Percentiles rank a stretch among this genome's conserved stretches.
phyloP scores from a whole-genome alignment of 2,113 vertebrate genomes.

The Lynx canadensis region DNA sequence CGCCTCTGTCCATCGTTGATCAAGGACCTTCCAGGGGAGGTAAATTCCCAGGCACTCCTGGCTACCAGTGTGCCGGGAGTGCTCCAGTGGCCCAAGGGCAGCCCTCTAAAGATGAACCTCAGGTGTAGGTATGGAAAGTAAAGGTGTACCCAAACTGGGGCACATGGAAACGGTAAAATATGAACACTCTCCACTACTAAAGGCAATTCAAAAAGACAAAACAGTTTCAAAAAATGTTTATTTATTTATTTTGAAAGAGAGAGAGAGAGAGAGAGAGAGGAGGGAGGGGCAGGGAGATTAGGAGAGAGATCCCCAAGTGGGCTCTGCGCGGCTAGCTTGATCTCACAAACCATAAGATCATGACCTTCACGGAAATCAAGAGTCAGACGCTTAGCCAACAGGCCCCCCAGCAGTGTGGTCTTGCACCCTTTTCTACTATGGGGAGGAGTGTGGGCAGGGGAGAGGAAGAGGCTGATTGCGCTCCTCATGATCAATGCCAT shows the following conservation, averaged over 20 bases:
- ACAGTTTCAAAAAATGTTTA: too few species aligned
- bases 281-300: too few species aligned
- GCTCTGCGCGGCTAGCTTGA: too few species aligned
- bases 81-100: neutral
- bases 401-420: neutral
- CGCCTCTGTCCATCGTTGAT: neutral
- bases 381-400: too few species aligned
- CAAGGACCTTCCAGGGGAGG: neutral
- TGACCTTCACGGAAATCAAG: too few species aligned
- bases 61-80: neutral
- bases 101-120: neutral
- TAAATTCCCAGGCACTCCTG: neutral
- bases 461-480: neutral
- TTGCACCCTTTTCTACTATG: neutral
- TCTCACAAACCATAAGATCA: too few species aligned
- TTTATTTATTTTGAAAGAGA: too few species aligned
- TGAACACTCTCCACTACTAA: too few species aligned
- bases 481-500: neutral
- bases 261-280: too few species aligned
- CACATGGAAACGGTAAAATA: neutral
- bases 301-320: too few species aligned
- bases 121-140: neutral
- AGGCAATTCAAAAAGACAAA: neutral
- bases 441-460: neutral
- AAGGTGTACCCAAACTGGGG: neutral